Evolutionary conservation across 2,888 invertebrate species (phyloP), one percentile per base, ranked within the genome.

Genomic region (Yponomeuta evonymella): DNA sequence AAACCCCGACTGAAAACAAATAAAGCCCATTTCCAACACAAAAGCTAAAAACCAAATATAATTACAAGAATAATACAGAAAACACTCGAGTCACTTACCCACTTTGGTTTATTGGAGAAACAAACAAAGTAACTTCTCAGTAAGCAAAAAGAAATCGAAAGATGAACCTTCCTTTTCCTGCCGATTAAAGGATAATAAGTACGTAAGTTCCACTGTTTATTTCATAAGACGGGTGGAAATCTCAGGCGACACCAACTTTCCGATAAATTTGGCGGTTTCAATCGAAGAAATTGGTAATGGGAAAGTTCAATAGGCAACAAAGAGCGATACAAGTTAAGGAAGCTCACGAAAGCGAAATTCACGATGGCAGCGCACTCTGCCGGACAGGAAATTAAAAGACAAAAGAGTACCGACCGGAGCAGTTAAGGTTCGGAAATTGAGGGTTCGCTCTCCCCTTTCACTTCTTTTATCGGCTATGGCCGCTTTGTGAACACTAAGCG

Each of bases 301-400:
- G 87, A 90, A 92, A 91, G 90, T 90, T 92, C 88, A 89, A 89
- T 89, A 87, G 83, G 86, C 82, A 89, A 87, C 89, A 90, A 89
- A 90, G 87, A 83, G 80, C 81, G 88, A 87, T 86, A 89, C 86
- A 90, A 90, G 88, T 89, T 89, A 92, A 89, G 88, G 89, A 90
- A 87, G 88, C 86, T 86, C 85, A 86, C 86, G 88, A 89, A 90
- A 90, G 86, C 83, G 80, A 90, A 91, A 90, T 88, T 90, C 86
- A 86, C 84, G 86, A 86, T 83, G 81, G 84, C 79, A 84, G 84
- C 85, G 72, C 83, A 84, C 85, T 87, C 84, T 85, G 81, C 84
- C 83, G 86, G 86, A 83, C 89, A 89, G 90, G 91, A 91, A 91
- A 92, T 91, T 90, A 91, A 90, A 90, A 89, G 90, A 92, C 90